Conservation (phyloP, 2,113 vertebrate genomes). For the Pseudorasbora parva region DNA sequence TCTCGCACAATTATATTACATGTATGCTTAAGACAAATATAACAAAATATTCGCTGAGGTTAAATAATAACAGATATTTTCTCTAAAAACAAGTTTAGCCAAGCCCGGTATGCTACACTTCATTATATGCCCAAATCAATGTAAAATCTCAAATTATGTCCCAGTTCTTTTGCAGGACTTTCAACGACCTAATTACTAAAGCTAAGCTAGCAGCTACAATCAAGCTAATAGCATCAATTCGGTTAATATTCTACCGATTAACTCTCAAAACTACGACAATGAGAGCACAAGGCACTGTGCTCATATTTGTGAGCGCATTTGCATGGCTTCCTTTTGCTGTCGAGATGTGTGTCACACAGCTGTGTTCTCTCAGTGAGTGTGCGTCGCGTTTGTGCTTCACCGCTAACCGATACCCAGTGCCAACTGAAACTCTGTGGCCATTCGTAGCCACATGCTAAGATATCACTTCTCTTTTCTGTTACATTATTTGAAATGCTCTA, state of each 20-base stretch:
- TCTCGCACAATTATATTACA: background rate
- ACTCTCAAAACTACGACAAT: background rate
- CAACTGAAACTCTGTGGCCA: slow-evolving; percentile 47
- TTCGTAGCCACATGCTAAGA: slow-evolving; percentile 44
- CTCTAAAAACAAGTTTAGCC: background rate
- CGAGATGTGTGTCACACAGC: slow-evolving; percentile 45
- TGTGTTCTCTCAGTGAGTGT: slow-evolving; percentile 36
- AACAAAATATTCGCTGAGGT: background rate
- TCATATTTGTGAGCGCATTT: slow-evolving; percentile 37
- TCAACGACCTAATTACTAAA: background rate
- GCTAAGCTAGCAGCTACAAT: background rate
- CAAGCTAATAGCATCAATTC: background rate
- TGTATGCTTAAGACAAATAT: background rate
- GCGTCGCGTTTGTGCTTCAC: slow-evolving; percentile 8
- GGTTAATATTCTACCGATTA: background rate
- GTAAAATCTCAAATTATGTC: background rate
- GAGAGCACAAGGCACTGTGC: background rate
- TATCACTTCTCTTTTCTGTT: slow-evolving; percentile 28
- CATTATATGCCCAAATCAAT: background rate
- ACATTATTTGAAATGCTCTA: slow-evolving; percentile 27
- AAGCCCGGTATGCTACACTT: background rate
- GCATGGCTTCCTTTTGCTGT: slow-evolving; percentile 51
- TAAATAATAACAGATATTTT: background rate
- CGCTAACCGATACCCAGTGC: slow-evolving; percentile 33
- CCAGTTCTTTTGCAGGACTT: background rate